Evolutionary conservation across 2,797 vertebrate species (phyloP).

Genomic region (Heliangelus exortis): DNA sequence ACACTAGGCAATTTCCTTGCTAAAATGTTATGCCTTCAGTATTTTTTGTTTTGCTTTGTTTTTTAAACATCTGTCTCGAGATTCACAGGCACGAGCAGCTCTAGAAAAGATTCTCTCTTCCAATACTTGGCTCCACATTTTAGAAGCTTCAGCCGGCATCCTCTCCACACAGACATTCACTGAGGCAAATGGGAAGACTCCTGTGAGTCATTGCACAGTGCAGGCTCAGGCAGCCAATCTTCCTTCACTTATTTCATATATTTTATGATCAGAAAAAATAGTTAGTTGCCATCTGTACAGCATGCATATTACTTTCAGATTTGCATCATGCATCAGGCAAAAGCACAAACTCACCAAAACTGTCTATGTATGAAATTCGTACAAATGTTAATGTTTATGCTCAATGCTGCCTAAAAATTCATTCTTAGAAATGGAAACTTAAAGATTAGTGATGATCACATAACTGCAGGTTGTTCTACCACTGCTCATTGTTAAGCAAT

Average conservation of each 20-base stretch:
- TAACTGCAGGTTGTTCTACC: neutral
- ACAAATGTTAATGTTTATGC: neutral
- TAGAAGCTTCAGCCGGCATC: slow-evolving; percentile 26
- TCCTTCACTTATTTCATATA: neutral
- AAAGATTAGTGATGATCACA: neutral
- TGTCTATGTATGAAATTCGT: neutral
- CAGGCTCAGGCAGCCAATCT: neutral
- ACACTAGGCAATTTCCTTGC: slow-evolving; percentile 13
- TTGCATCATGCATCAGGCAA: neutral
- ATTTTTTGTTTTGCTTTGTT: slow-evolving; percentile 44
- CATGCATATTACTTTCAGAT: neutral
- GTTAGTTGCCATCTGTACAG: neutral
- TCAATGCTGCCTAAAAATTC: neutral
- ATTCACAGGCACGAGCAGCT: slow-evolving; percentile 14
- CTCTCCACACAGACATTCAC: neutral
- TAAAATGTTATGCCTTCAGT: slow-evolving; percentile 7
- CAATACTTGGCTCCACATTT: neutral
- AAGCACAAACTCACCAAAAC: neutral
- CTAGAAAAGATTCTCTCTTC: slow-evolving; percentile 38
- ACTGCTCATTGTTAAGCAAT: neutral
- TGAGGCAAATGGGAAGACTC: slow-evolving; percentile 16
- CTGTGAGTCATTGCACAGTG: slow-evolving; percentile 13
- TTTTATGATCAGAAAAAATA: neutral
- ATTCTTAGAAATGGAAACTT: neutral
- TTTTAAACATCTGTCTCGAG: slow-evolving; percentile 36